These are phyloP conservation scores for Zaprionus capensis DNA, from an alignment of 1,140 invertebrate species.

Conservation along the genomic window DNA sequence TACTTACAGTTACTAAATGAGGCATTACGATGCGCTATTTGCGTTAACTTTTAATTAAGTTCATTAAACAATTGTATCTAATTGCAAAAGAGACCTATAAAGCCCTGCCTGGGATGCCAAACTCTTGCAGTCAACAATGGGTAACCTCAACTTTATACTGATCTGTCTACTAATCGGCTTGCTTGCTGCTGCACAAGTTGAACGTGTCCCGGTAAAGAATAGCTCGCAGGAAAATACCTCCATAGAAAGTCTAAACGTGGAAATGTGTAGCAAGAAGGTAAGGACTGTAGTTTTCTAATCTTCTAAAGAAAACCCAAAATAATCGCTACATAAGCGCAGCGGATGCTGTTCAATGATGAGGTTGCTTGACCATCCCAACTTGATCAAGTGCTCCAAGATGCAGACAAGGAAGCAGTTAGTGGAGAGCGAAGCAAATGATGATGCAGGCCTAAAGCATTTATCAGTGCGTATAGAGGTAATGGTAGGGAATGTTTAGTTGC, in stretches of 20 bases:
- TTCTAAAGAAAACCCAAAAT: not conserved
- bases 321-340: conserved; percentile 22
- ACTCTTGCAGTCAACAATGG: conserved; percentile 44
- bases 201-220: conserved; percentile 16
- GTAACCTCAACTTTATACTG: conserved; percentile 1
- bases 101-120: not conserved
- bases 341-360: conserved; percentile 61
- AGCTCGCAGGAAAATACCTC: not conserved
- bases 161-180: conserved; percentile 23
- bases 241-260: conserved; percentile 8
- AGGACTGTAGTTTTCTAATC: not conserved
- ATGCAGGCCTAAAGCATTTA: conserved; percentile 50
- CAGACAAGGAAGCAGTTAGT: conserved; percentile 9
- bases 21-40: not conserved
- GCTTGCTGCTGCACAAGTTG: too few relatives aligned
- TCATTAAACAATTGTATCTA: conserved; percentile 17
- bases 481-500: not conserved
- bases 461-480: conserved; percentile 48
- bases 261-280: conserved; percentile 50
- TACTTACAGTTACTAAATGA: conserved; percentile 12
- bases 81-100: conserved; percentile 47
- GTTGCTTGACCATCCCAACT: conserved; percentile 39
- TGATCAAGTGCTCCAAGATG: conserved; percentile 57
- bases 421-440: conserved; percentile 27
- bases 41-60: conserved; percentile 8